Evolutionary conservation across 2,888 invertebrate genomes (phyloP).

Genomic region (Schizotus pectinicornis): DNA sequence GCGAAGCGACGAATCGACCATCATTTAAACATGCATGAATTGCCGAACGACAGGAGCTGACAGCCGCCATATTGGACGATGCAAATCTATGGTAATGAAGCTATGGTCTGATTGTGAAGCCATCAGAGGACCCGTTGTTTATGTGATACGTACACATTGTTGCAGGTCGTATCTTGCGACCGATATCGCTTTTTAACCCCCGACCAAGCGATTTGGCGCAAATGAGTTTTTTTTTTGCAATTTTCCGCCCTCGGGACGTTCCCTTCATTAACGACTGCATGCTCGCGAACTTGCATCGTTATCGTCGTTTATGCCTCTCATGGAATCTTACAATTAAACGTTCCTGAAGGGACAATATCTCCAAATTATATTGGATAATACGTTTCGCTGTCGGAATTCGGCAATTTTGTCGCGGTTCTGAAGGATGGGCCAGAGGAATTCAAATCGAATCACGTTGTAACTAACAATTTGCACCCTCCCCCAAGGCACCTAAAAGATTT

Average conservation of each 20-base stretch:
- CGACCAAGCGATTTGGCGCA: conserved; percentile 30
- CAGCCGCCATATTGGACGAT: conserved; percentile 52
- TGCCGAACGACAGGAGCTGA: conserved; percentile 46
- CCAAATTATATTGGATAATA: conserved; percentile 57
- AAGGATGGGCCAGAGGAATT: conserved; percentile 46
- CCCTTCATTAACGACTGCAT: conserved; percentile 17
- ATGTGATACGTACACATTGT: conserved; percentile 35
- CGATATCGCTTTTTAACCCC: conserved; percentile 18
- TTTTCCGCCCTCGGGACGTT: not conserved
- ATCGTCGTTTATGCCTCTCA: conserved; percentile 20
- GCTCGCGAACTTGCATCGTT: conserved; percentile 18
- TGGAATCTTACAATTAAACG: conserved; percentile 51
- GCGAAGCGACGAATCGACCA: conserved; percentile 31
- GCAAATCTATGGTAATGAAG: conserved; percentile 56
- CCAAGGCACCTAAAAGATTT: not conserved
- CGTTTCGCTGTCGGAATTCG: conserved; percentile 53
- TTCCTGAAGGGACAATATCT: conserved; percentile 53
- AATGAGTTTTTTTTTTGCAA: no score
- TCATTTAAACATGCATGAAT: conserved; percentile 49
- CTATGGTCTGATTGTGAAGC: conserved; percentile 44
- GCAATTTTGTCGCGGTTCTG: conserved; percentile 48
- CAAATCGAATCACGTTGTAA: conserved; percentile 46
- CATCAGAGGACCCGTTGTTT: conserved; percentile 40
- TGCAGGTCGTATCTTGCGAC: conserved; percentile 21
- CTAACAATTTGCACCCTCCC: conserved; percentile 1